Evolutionary conservation across 2,113 vertebrate species (phyloP), one percentile per base, ranked within the genome.

Genomic region (Seriola quinqueradiata): DNA sequence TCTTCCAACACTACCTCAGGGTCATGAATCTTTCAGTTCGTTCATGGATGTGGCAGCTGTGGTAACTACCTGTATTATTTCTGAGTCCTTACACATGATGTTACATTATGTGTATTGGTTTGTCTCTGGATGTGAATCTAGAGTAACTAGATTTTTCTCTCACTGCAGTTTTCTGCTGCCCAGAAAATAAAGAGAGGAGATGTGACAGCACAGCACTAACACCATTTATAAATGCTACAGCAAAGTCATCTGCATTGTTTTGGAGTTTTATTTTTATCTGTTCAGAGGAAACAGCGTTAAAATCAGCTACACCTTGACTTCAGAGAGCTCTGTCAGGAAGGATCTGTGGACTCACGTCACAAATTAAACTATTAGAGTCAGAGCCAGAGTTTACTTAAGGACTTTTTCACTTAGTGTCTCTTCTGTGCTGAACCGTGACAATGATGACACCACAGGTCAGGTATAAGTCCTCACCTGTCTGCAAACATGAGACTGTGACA

Each of bases 321-420:
- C 63, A 87, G 65, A 75, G 44, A 78, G 76, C 81, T 84, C 42
- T 54, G 50, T 92, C 84, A 89, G 81, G 75, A 84, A 61, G 61
- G 55, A 25, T 11, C 76, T 19, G 71, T 57, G 54, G 40, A 79
- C 19, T 71, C 59, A 85, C 59, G 42, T 88, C 82, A 28, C 28
- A 28, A 2, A 88, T 65, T 70, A 61, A 38, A 78, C 72, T 57
- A 73, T 82, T 54, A 72, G 3, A 55, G 52, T 42, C 54, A 44
- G 61, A 74, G 55, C 60, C 12, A 6, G 78, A 68, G 75, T 80
- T 77, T 64, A 73, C 70, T 71, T 50, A 58, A 66, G 66, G 70
- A 57, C 50, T 71, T 67, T 68, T 40, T 61, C 28, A 3, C 40
- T 79, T 54, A 25, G 50, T 32, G 54, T 74, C 52, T 57, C 28